Conservation (phyloP, 1,140 invertebrate genomes). For the Antheraea pernyi region DNA sequence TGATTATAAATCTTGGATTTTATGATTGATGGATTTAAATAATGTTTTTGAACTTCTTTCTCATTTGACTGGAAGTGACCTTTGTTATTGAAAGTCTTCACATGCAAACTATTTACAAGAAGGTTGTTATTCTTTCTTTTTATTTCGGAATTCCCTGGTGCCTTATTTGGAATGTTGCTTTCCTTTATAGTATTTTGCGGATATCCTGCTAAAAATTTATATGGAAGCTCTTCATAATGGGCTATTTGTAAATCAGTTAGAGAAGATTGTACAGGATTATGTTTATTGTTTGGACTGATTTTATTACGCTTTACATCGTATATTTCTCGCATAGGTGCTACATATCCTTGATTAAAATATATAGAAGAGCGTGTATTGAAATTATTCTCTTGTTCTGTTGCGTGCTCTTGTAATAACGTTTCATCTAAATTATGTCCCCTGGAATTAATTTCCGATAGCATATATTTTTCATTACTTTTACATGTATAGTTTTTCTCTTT, state of each 20-base stretch:
- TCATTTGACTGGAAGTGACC: too few species aligned
- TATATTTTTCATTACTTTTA: too few species aligned
- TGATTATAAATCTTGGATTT: background rate
- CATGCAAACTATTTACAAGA: background rate
- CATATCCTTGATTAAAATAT: constrained; percentile 38
- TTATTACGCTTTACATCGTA: background rate
- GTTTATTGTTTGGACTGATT: background rate
- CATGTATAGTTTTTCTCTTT: too few species aligned
- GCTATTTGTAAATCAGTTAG: background rate
- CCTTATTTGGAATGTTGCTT: background rate
- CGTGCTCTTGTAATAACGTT: constrained; percentile 24
- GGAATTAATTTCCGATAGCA: too few species aligned
- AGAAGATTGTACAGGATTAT: background rate
- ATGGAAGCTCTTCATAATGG: background rate
- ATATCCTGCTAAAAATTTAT: background rate
- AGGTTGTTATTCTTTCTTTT: background rate
- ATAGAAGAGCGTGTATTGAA: constrained; percentile 41
- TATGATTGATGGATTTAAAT: background rate
- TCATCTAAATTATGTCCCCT: constrained; percentile 18
- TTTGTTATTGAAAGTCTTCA: background rate
- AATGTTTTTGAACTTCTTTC: background rate
- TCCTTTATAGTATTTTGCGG: constrained; percentile 1
- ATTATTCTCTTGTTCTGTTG: constrained; percentile 27
- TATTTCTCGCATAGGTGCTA: constrained; percentile 20
- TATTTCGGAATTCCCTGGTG: background rate